phyloP scores from a whole-genome alignment of 2,888 invertebrate genomes.

The Panzeria rudis region DNA sequence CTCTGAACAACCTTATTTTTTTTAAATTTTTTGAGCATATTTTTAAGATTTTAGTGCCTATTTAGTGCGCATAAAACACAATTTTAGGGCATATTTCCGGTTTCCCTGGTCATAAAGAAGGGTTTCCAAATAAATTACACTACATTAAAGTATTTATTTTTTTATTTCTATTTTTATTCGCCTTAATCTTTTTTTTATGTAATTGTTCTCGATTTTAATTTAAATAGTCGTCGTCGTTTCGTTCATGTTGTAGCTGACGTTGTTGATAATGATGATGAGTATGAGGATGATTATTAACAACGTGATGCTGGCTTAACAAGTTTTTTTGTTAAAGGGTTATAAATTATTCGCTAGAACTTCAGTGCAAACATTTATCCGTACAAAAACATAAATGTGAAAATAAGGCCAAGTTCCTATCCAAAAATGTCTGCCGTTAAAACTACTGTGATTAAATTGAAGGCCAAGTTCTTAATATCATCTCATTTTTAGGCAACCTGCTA shows the following conservation, averaged over 20 bases:
- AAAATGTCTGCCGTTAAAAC: no score
- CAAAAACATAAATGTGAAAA: no score
- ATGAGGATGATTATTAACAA: conserved; percentile 55
- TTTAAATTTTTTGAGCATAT: no score
- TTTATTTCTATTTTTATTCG: conserved; percentile 13
- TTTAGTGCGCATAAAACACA: no score
- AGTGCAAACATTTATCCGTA: conserved; percentile 58
- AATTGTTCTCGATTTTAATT: conserved; percentile 45
- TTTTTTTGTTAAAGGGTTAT: conserved; percentile 64
- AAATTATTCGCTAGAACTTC: conserved; percentile 61
- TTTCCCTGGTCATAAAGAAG: conserved; percentile 6
- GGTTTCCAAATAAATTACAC: conserved; percentile 43
- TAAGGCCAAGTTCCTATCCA: no score
- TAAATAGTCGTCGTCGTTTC: neutral
- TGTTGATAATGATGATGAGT: conserved; percentile 36
- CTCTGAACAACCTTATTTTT: no score
- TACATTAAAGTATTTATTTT: conserved; percentile 42
- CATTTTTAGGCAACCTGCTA: no score
- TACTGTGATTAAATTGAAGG: no score
- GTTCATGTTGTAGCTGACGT: conserved; percentile 27
- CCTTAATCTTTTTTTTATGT: conserved; percentile 28
- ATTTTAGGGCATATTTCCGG: no score
- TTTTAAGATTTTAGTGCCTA: no score
- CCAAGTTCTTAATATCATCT: no score
- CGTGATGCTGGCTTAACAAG: conserved; percentile 66